Evolutionary conservation across 2,113 vertebrate genomes (phyloP), one percentile per base, ranked within the genome.

Genomic region (Dendrocopos noguchii): DNA sequence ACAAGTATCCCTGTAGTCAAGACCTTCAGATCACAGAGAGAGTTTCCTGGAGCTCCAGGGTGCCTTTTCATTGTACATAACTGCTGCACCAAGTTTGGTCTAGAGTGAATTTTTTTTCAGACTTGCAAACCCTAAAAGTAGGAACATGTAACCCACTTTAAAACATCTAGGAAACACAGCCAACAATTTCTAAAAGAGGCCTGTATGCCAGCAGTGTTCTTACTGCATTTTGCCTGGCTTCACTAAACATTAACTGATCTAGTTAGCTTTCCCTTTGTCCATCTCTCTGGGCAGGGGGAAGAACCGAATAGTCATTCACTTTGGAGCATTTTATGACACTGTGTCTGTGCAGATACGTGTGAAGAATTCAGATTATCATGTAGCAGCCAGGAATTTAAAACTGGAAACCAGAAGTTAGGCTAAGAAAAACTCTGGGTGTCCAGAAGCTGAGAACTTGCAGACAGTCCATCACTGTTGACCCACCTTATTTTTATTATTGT

Each of bases 1-100:
- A 88, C 89, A 88, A 16, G 56, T 66, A 36, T 44, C 28, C 44
- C 28, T n/a, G 46, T 17, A 81, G 56, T 25, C 16, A 39, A 73
- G 87, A 76, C 21, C 52, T 88, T 47, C 79, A 77, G 75, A 82
- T 87, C n/a, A 87, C 44, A 31, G 15, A 55, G 61, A 72, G 29
- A 24, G 59, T 75, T 27, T 29, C 66, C 81, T 66, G 46, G 18
- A 92, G 84, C 84, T 80, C 93, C 91, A 76, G 84, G 84, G 87
- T 82, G 84, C 90, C 28, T 89, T 92, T 79, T 76, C 55, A 31
- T 66, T 87, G 81, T n/a, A 42, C 42, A 5, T 18, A 52, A 36
- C 67, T 80, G 60, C 78, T 82, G 60, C 75, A 89, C 29, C 50
- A 73, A 15, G 22, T 76, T 88, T 79, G 79, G 44, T 57, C 53